phyloP scores from a whole-genome alignment of 2,888 invertebrate genomes.

The Rotaria socialis region DNA sequence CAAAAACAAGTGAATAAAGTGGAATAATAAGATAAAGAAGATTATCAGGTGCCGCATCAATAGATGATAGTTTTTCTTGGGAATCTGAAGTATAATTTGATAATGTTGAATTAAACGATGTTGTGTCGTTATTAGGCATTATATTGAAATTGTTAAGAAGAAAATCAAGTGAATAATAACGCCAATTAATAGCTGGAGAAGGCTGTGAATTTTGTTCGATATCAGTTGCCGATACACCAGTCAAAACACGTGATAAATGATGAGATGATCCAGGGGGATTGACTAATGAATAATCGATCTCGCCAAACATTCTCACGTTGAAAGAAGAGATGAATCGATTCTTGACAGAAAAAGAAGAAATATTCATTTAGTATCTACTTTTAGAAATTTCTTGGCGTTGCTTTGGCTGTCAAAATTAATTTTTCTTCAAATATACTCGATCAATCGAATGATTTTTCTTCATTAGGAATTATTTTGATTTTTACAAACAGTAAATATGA shows the following conservation, averaged over 20 bases:
- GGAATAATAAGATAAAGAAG: slow-evolving; percentile 16
- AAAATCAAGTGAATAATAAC: neutral
- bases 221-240: neutral
- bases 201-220: neutral
- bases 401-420: neutral
- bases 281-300: neutral
- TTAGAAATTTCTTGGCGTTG: neutral
- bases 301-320: neutral
- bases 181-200: neutral
- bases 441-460: neutral
- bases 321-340: neutral
- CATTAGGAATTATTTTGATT: too few relatives aligned
- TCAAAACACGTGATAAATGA: neutral
- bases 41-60: neutral
- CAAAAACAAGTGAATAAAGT: slow-evolving; percentile 14
- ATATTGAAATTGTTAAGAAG: neutral
- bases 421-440: neutral
- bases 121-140: neutral
- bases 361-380: neutral
- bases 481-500: too few relatives aligned
- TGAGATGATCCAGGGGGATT: neutral
- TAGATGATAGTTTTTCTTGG: neutral
- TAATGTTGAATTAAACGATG: neutral
- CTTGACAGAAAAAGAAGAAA: neutral
- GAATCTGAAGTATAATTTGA: neutral